These are phyloP conservation scores for Agapornis canus DNA, from an alignment of 2,797 vertebrate genomes.

Conservation along the genomic window DNA sequence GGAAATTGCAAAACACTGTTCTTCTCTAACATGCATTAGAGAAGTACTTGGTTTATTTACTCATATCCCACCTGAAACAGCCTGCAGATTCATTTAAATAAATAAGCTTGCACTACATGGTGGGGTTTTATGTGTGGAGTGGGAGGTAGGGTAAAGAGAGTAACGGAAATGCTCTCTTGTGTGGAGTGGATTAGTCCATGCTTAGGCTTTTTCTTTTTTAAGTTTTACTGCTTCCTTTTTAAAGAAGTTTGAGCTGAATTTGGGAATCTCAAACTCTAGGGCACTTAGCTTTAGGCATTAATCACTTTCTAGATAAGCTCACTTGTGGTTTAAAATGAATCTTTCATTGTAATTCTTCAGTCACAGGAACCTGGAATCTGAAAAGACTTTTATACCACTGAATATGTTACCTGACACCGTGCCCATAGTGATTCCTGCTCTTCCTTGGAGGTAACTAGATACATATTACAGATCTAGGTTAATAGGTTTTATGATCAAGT, in stretches of 20 bases:
- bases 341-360: neutral
- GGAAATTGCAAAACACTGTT: conserved; percentile 49
- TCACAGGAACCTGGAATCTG: neutral
- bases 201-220: neutral
- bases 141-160: neutral
- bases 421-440: neutral
- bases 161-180: neutral
- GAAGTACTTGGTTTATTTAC: conserved; percentile 24
- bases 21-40: neutral
- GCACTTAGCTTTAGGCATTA: neutral
- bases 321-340: neutral
- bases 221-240: neutral
- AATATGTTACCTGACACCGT: neutral
- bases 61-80: conserved; percentile 3
- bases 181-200: neutral
- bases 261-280: neutral
- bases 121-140: neutral
- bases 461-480: conserved; percentile 23
- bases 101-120: neutral
- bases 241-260: neutral
- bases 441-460: neutral
- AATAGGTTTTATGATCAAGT: conserved; percentile 47
- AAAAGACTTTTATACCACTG: neutral
- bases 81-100: neutral
- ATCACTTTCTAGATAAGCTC: neutral